Conservation (phyloP, 1,140 invertebrate species). For the Bombus difficillimus region DNA sequence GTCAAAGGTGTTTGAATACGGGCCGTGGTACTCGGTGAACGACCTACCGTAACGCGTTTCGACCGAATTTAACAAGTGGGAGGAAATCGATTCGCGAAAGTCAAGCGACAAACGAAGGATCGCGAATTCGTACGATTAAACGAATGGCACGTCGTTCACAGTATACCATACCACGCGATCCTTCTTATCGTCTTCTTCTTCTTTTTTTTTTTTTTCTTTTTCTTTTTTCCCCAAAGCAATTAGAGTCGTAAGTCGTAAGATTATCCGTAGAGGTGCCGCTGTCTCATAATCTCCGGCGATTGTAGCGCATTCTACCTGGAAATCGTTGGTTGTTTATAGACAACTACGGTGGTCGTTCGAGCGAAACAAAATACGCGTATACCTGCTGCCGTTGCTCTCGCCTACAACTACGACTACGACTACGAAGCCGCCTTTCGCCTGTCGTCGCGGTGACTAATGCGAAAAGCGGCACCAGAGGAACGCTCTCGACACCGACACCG, state of each 20-base stretch:
- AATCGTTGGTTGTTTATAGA: conserved; percentile 42
- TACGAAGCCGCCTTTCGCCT: conserved; percentile 54
- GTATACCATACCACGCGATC: neutral
- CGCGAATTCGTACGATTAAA: neutral
- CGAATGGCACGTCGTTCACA: neutral
- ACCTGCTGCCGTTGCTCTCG: conserved; percentile 29
- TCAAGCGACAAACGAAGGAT: neutral
- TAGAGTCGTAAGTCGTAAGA: conserved; percentile 18
- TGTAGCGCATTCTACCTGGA: conserved; percentile 46
- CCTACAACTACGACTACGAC: conserved; percentile 16
- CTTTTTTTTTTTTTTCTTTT: neutral
- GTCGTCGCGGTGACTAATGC: conserved; percentile 53
- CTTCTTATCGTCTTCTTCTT: no score
- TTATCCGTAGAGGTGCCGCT: conserved; percentile 1
- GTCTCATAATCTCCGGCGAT: conserved; percentile 42
- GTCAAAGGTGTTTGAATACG: neutral
- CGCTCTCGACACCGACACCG: neutral
- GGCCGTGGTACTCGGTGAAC: conserved; percentile 8
- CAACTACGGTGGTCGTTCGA: conserved; percentile 54
- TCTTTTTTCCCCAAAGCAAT: conserved; percentile 11
- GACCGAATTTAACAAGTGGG: conserved; percentile 30
- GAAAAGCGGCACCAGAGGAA: conserved; percentile 37
- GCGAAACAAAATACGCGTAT: conserved; percentile 65
- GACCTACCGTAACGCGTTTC: conserved; percentile 48
- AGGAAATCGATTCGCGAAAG: conserved; percentile 38